Evolutionary conservation across 2,888 invertebrate genomes (phyloP).

Genomic region (Macrophya annulata): DNA sequence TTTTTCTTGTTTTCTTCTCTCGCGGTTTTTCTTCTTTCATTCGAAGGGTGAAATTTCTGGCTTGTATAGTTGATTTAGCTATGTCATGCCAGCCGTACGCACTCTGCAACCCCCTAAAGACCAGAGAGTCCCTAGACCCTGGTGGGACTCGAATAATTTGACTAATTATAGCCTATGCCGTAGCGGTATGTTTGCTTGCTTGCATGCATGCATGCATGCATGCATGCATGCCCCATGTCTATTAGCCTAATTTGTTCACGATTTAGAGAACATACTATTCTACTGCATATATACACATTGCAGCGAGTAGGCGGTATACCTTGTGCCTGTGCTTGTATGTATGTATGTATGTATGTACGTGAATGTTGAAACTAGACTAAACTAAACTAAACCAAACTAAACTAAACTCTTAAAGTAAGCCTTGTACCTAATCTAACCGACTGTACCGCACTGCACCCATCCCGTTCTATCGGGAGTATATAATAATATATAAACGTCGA

Average conservation of each 20-base stretch:
- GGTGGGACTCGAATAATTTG: slow-evolving; percentile 47
- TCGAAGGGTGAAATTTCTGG: slow-evolving; percentile 8
- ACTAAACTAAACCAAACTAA: not conserved
- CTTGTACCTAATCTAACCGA: not conserved
- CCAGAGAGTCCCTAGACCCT: not conserved
- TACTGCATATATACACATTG: not conserved
- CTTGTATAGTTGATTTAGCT: not conserved
- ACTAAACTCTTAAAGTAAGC: not conserved
- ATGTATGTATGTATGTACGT: not conserved
- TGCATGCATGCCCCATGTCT: slow-evolving; percentile 26
- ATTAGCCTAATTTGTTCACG: slow-evolving; percentile 54
- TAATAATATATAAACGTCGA: not conserved
- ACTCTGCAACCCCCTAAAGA: slow-evolving; percentile 30
- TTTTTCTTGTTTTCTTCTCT: not conserved
- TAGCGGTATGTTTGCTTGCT: not conserved
- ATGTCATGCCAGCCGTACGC: slow-evolving; percentile 41
- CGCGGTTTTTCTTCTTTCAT: not conserved
- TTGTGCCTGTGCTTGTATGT: not conserved
- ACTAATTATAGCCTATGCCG: slow-evolving; percentile 41
- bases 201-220: not conserved
- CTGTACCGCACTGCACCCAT: not conserved
- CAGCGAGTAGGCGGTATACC: not conserved
- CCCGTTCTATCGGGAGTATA: not conserved
- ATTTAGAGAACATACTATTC: slow-evolving; percentile 29
- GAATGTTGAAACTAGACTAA: not conserved